Evolutionary conservation across 2,797 vertebrate species (phyloP).

Genomic region (Antrozous pallidus): DNA sequence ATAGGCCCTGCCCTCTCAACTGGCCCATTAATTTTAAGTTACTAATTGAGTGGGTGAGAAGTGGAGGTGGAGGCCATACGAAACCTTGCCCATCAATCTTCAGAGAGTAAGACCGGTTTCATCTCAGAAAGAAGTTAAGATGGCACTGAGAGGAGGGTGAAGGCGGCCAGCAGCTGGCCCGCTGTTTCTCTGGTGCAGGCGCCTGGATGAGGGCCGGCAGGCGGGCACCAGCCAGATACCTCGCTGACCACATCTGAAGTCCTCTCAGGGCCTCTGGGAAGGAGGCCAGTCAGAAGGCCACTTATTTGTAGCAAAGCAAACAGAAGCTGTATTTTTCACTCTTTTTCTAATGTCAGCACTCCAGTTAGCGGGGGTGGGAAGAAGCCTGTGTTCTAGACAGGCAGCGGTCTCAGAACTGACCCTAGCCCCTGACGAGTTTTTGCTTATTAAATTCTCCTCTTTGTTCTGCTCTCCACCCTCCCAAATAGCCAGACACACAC

Average conservation of each 20-base stretch:
- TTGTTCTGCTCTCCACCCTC: constrained; percentile 36
- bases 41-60: not conserved
- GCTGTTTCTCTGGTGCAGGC: not conserved
- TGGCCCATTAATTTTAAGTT: not conserved
- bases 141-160: not conserved
- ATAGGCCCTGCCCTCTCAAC: not conserved
- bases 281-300: constrained; percentile 48
- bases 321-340: constrained; percentile 59
- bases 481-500: not conserved
- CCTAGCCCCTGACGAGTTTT: not conserved
- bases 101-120: not conserved
- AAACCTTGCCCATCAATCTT: not conserved
- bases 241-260: constrained; percentile 70
- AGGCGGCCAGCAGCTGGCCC: not conserved
- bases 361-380: not conserved
- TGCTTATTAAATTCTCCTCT: constrained; percentile 59
- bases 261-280: constrained; percentile 58
- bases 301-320: constrained; percentile 65
- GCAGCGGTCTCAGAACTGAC: constrained; percentile 22
- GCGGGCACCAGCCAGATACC: constrained; percentile 54
- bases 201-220: constrained; percentile 21
- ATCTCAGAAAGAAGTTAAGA: not conserved
- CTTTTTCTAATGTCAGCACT: constrained; percentile 54
- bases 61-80: not conserved
- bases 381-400: not conserved